phyloP scores from a whole-genome alignment of 2,113 vertebrate species.

The Microtus pennsylvanicus region DNA sequence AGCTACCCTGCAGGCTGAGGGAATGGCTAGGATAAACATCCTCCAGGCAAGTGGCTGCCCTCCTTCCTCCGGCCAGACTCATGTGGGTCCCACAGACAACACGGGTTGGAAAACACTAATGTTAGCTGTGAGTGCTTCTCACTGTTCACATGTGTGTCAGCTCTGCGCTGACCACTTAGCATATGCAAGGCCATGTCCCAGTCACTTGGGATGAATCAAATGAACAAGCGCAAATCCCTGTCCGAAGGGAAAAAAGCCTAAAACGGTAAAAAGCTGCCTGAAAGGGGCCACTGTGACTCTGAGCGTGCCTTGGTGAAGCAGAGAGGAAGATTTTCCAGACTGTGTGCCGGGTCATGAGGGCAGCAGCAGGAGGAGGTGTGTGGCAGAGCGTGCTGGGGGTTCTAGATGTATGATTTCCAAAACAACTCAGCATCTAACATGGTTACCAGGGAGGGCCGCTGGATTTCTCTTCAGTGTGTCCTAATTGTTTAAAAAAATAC shows the following conservation, averaged over 20 bases:
- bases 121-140: background rate
- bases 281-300: background rate
- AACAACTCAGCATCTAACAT: background rate
- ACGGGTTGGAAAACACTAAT: background rate
- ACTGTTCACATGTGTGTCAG: background rate
- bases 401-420: background rate
- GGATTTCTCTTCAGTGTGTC: background rate
- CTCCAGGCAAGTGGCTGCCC: background rate
- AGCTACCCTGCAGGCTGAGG: background rate
- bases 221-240: background rate
- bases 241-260: background rate
- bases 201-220: background rate
- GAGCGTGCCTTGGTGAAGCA: background rate
- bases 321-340: background rate
- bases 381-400: background rate
- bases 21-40: background rate
- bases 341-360: accelerated
- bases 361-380: background rate
- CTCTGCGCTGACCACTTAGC: background rate
- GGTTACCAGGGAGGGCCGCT: background rate
- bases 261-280: background rate
- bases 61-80: background rate
- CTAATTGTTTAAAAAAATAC: background rate
- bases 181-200: background rate
- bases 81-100: background rate